Conservation (phyloP, 2,113 vertebrate genomes). For the Zeus faber region DNA sequence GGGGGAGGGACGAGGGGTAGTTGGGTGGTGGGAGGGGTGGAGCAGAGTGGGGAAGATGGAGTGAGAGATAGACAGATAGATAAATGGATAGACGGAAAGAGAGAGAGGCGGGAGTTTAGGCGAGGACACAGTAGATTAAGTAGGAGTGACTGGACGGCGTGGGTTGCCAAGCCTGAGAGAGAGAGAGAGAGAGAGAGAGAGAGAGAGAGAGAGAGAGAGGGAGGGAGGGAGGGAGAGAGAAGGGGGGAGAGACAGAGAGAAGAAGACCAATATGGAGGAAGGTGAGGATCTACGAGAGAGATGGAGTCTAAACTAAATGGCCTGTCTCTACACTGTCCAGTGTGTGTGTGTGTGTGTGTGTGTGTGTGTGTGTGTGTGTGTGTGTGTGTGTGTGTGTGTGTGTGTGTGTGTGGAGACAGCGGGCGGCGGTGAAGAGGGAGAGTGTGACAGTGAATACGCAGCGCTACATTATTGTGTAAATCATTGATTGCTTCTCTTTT, state of each 20-base stretch:
- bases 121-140: conserved; percentile 26
- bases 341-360: conserved; percentile 5
- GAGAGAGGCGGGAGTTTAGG: background rate
- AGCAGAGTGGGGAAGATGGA: background rate
- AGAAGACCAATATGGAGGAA: conserved; percentile 4
- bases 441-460: conserved; percentile 82
- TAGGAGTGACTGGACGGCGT: conserved; percentile 28
- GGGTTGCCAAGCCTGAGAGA: conserved; percentile 19
- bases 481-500: conserved; percentile 74
- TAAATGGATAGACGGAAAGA: conserved; percentile 7
- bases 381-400: background rate
- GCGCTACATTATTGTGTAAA: conserved; percentile 79
- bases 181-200: conserved; percentile 6
- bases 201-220: background rate
- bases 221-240: conserved; percentile 17
- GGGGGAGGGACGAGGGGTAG: background rate
- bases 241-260: conserved; percentile 18
- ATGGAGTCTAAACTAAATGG: conserved; percentile 63
- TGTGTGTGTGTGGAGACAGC: conserved; percentile 47
- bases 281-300: conserved; percentile 45
- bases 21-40: conserved; percentile 1
- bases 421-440: conserved; percentile 56
- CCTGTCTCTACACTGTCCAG: conserved; percentile 35
- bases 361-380: conserved; percentile 13
- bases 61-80: background rate